A percentile compares a stretch with the other conserved stretches of the same genome.
Conservation (phyloP, 2,113 vertebrate species). For the Dinomys branickii region DNA sequence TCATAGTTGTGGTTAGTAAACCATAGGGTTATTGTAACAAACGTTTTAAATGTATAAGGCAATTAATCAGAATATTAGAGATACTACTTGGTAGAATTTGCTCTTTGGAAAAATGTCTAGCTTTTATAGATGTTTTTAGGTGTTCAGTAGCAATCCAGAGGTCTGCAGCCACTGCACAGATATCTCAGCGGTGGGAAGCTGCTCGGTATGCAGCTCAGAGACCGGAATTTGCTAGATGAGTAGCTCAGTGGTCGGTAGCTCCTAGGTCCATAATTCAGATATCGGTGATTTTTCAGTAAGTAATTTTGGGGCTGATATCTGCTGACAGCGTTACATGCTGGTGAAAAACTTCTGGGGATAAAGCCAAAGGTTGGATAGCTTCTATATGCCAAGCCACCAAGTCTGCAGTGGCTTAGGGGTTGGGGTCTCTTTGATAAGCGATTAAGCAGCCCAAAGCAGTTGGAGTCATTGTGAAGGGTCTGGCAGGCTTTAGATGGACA, state of each 20-base stretch:
- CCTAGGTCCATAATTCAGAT: background rate
- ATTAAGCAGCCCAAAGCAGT: background rate
- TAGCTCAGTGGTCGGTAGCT: background rate
- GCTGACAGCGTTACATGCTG: background rate
- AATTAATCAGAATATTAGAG: background rate
- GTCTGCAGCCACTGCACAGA: slow-evolving; percentile 53
- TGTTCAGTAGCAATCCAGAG: slow-evolving; percentile 59
- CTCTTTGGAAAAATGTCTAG: background rate
- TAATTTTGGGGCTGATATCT: background rate
- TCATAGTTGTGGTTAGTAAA: background rate
- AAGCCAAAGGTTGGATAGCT: background rate
- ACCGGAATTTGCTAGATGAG: background rate
- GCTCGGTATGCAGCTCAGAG: slow-evolving; percentile 45
- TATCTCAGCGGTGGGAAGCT: slow-evolving; percentile 77
- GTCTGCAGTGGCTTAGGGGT: background rate
- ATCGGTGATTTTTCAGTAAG: background rate
- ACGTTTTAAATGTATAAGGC: background rate
- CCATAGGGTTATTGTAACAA: background rate
- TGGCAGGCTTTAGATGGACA: background rate
- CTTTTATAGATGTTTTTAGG: background rate
- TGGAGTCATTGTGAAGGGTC: background rate
- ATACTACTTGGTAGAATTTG: background rate
- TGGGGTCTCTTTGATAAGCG: background rate
- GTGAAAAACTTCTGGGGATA: background rate
- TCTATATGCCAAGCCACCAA: background rate